Base-by-base conservation (phyloP, 2,797 vertebrate genomes). In the Neomorphus geoffroyi region DNA sequence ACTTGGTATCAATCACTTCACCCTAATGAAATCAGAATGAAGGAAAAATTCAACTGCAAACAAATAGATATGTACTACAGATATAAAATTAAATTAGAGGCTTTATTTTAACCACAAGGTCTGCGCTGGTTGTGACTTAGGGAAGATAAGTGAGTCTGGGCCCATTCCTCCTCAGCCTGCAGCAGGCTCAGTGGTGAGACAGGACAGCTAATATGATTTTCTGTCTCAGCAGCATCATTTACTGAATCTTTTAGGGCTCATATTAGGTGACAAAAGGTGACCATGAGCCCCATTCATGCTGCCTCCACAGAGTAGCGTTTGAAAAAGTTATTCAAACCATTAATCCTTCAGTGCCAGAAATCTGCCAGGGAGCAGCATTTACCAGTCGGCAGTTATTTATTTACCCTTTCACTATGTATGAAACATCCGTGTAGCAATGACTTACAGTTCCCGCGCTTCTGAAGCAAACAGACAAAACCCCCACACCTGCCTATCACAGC, bases 181-280 rank as follows among this genome's bases (percentile, higher is more conserved):
- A 73, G 91, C 53, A 48, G 46, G 78, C 14, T 92, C 30, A 3
- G 35, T 62, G 51, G 70, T 19, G 15, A 94, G 87, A 86, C 64
- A 77, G 50, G 51, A 88, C 66, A 48, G 48, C 24, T 92, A 94
- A 96, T 53, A 87, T 74, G 61, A 43, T 74, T 93, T 72, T 67
- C 69, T 77, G 56, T 80, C 85, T 46, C 30, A 1, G 27, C 58
- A 22, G 26, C 8, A 39, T 71, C 27, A 0, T 58, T 82, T 60
- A 28, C 54, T 45, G 48, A 75, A 51, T 28, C 64, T 86, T 84
- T 95, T 54, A 88, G 80, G 56, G 33, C 80, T 74, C 74, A 13
- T 39, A 39, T 83, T 53, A 65, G 46, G 82, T 69, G 64, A 78
- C 61, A 93, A 86, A 85, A 78, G 70, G 86, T 73, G 85, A 80